A percentile compares a stretch with the other conserved stretches of the same genome.
Evolutionary conservation across 2,797 vertebrate species (phyloP).

Genomic region (Propithecus perrieri): DNA sequence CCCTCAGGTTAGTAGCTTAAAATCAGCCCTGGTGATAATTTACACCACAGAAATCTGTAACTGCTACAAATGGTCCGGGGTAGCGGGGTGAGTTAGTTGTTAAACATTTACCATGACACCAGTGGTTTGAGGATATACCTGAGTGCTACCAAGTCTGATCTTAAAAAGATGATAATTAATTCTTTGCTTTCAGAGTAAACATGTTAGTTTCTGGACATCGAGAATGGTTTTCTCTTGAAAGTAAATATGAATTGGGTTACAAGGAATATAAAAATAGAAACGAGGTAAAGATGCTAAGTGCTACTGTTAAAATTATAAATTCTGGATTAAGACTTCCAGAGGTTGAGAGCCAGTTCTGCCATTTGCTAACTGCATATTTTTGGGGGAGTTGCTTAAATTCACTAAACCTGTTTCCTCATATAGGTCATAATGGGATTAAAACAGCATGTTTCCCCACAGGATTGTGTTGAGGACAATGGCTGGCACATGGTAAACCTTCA

Average conservation of each 20-base stretch:
- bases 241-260: background rate
- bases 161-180: background rate
- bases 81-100: background rate
- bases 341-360: background rate
- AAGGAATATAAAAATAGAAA: background rate
- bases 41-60: background rate
- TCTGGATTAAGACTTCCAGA: background rate
- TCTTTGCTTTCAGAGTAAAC: conserved; percentile 14
- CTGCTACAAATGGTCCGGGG: background rate
- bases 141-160: background rate
- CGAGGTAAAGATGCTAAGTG: background rate
- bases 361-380: background rate
- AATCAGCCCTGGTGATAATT: background rate
- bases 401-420: background rate
- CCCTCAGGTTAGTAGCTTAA: background rate
- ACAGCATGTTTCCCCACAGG: background rate
- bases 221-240: conserved; percentile 1
- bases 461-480: background rate
- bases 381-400: background rate
- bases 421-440: background rate
- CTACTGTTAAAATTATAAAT: background rate
- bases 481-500: background rate
- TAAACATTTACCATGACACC: background rate
- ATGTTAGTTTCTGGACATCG: background rate
- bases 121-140: background rate